Percentiles rank a stretch among this genome's conserved stretches.
Evolutionary conservation across 2,797 vertebrate species (phyloP).

Genomic region (Tarsius wallacei): DNA sequence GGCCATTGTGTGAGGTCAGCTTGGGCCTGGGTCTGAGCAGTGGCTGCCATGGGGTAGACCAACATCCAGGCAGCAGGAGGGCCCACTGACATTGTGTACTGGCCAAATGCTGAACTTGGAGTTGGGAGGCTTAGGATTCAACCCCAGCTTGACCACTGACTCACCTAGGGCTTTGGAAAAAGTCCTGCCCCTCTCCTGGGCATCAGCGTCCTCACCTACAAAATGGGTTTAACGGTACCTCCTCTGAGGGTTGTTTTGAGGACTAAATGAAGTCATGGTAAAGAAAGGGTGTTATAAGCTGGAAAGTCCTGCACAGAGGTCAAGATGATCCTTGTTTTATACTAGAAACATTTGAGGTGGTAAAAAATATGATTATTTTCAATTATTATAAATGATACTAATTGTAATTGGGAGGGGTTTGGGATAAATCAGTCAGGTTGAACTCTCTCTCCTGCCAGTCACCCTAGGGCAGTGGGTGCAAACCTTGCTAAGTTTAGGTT

Average conservation of each 20-base stretch:
- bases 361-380: neutral
- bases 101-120: neutral
- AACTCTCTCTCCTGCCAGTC: neutral
- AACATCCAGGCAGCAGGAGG: neutral
- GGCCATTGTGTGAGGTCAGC: neutral
- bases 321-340: neutral
- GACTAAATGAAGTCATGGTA: neutral
- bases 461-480: neutral
- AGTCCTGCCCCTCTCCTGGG: neutral
- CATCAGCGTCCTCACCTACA: conserved; percentile 60
- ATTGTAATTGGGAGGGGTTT: neutral
- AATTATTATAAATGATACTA: neutral
- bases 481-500: neutral
- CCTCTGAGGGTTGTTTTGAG: neutral
- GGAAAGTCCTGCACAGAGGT: neutral
- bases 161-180: neutral
- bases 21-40: neutral
- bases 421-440: neutral
- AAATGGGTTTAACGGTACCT: neutral
- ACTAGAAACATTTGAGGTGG: neutral
- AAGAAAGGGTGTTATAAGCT: neutral
- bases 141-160: neutral
- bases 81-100: fast-evolving
- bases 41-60: neutral
- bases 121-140: neutral